phyloP scores from a whole-genome alignment of 2,113 vertebrate species.

The Baryphthengus martii region DNA sequence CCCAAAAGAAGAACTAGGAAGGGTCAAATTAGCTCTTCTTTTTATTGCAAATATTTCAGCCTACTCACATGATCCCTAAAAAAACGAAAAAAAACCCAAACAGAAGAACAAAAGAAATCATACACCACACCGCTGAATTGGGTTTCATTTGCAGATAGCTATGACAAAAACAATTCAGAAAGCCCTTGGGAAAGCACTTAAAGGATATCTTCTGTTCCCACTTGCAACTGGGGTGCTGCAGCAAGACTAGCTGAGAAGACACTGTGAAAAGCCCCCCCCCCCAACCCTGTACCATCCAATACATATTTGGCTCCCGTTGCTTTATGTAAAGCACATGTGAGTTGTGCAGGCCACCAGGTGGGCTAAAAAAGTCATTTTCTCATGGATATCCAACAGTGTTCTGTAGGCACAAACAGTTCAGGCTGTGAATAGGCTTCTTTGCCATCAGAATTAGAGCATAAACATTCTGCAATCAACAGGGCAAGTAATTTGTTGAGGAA shows the following conservation, averaged over 20 bases:
- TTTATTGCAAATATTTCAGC: neutral
- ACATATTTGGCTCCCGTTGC: neutral
- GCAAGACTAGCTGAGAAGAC: neutral
- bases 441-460: neutral
- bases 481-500: neutral
- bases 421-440: neutral
- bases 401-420: neutral
- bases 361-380: neutral
- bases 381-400: neutral
- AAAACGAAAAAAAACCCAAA: neutral
- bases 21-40: neutral
- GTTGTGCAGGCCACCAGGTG: neutral
- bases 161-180: neutral
- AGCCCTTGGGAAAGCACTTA: neutral
- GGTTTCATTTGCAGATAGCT: neutral
- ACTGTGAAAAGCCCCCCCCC: rapidly evolving
- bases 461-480: neutral
- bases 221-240: neutral
- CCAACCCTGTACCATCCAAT: rapidly evolving
- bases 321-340: neutral
- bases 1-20: neutral
- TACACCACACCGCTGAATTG: rapidly evolving
- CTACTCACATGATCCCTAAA: rapidly evolving
- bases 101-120: neutral
- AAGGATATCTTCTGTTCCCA: neutral